phyloP scores from a whole-genome alignment of 2,888 invertebrate species.

The Stegophylla sp. region DNA sequence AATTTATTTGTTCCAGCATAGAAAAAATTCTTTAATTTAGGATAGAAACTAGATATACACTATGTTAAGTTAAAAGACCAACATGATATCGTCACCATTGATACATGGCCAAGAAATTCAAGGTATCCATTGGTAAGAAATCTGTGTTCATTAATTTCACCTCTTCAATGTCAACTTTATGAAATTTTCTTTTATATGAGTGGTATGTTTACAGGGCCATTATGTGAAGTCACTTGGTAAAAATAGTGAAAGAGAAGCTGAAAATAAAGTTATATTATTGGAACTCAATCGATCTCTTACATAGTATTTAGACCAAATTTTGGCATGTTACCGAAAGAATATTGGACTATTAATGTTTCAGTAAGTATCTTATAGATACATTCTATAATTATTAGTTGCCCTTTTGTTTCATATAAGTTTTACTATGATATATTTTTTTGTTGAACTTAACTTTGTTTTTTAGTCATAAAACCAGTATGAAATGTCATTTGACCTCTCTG shows the following conservation, averaged over 20 bases:
- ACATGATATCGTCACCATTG: constrained; percentile 92
- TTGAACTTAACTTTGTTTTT: no score
- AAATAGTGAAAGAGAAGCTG: constrained; percentile 92
- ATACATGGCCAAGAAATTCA: constrained; percentile 93
- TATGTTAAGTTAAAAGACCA: constrained; percentile 80
- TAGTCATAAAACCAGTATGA: no score
- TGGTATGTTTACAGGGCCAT: constrained; percentile 74
- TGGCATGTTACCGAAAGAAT: constrained; percentile 87
- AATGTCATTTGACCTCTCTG: no score
- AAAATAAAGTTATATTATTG: constrained; percentile 92
- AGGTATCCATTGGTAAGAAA: constrained; percentile 79
- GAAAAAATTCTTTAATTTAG: constrained; percentile 89
- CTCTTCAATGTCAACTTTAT: no score
- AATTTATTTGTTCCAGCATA: constrained; percentile 96
- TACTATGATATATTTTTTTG: no score
- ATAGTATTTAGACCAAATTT: constrained; percentile 90
- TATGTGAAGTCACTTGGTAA: constrained; percentile 91
- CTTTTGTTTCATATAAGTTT: no score
- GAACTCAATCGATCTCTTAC: constrained; percentile 98
- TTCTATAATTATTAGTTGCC: no score
- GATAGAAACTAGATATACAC: constrained; percentile 94
- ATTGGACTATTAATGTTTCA: constrained; percentile 76
- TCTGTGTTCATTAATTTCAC: constrained; percentile 59
- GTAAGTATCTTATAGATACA: constrained; percentile 51
- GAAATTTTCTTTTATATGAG: neutral